phyloP scores from a whole-genome alignment of 2,113 vertebrate genomes.

The Brachypodius melanocephalos region DNA sequence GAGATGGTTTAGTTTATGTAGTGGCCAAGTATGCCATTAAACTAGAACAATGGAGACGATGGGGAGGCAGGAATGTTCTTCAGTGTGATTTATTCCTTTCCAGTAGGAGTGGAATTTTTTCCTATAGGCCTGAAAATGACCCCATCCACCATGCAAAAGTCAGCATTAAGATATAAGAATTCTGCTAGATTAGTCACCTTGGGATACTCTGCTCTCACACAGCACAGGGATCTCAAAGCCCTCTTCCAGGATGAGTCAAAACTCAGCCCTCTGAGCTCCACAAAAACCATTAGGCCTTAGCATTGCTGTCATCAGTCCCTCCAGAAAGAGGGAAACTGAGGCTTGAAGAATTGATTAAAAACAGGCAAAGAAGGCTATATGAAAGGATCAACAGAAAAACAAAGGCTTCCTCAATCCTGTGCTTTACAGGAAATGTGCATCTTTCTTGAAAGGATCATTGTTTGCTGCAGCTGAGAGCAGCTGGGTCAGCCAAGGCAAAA shows the following conservation, averaged over 20 bases:
- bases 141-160: conserved; percentile 70
- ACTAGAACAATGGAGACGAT: conserved; percentile 70
- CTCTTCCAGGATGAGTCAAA: not conserved
- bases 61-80: conserved; percentile 65
- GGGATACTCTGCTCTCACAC: conserved; percentile 3
- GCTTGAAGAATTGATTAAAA: not conserved
- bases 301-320: not conserved
- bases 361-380: not conserved
- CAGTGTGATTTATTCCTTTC: conserved; percentile 77
- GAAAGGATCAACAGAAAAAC: not conserved
- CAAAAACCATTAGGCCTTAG: not conserved
- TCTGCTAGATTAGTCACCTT: conserved; percentile 61
- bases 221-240: not conserved
- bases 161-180: conserved; percentile 67
- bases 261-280: not conserved
- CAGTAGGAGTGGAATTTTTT: conserved; percentile 75
- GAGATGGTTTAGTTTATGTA: conserved; percentile 70
- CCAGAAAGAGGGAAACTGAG: not conserved
- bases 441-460: conserved; percentile 27
- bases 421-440: not conserved
- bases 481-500: conserved; percentile 22
- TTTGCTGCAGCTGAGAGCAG: conserved; percentile 36
- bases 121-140: conserved; percentile 70
- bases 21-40: conserved; percentile 80
- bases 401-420: not conserved